phyloP scores from a whole-genome alignment of 2,888 invertebrate genomes.

The Orthosia incerta region DNA sequence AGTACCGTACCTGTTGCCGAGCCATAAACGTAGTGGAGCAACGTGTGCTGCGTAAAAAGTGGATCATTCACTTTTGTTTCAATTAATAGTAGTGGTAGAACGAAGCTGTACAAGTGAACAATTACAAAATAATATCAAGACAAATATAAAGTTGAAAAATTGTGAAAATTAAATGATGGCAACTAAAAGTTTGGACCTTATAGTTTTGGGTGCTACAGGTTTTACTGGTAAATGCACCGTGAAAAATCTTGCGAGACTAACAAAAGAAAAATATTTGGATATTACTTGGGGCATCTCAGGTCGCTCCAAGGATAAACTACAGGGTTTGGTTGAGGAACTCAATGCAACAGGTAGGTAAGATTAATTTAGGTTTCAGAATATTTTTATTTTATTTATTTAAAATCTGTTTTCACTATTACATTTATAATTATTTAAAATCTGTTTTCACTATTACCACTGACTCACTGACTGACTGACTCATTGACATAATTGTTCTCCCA shows the following conservation, averaged over 20 bases:
- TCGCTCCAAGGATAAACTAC: constrained; percentile 72
- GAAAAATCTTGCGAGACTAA: constrained; percentile 63
- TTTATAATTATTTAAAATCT: no score
- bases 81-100: background rate
- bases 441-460: no score
- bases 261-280: constrained; percentile 60
- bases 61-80: constrained; percentile 10
- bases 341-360: constrained; percentile 42
- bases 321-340: constrained; percentile 46
- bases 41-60: background rate
- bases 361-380: background rate
- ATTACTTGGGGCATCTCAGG: constrained; percentile 74
- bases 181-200: constrained; percentile 67
- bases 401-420: no score
- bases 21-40: background rate
- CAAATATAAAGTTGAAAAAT: background rate
- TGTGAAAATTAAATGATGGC: constrained; percentile 23
- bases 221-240: constrained; percentile 72
- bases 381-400: background rate
- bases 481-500: no score
- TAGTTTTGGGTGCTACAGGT: constrained; percentile 75
- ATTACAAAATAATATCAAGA: background rate
- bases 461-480: no score
- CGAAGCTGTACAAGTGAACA: constrained; percentile 4
- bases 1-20: no score